Evolutionary conservation across 2,888 invertebrate species (phyloP).

Genomic region (Odontocerum albicorne): DNA sequence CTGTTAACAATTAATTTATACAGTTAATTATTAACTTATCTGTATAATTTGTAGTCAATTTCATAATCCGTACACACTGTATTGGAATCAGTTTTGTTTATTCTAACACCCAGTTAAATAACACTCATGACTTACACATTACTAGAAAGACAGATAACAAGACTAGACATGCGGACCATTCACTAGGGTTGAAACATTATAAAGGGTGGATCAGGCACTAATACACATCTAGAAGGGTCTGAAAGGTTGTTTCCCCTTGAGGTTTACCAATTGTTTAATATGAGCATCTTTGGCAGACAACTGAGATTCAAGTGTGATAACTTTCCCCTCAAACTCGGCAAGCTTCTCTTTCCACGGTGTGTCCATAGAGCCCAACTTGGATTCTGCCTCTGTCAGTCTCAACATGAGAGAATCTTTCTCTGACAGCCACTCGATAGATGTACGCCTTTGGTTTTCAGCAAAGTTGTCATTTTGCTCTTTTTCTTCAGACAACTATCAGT

Average conservation of each 20-base stretch:
- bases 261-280: conserved; percentile 62
- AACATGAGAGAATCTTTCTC: conserved; percentile 55
- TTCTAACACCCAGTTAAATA: too few species aligned
- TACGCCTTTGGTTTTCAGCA: conserved; percentile 47
- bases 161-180: too few species aligned
- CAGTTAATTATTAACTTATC: too few species aligned
- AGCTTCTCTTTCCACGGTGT: conserved; percentile 57
- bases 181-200: conserved; percentile 6
- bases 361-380: conserved; percentile 52
- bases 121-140: too few species aligned
- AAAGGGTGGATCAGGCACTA: conserved; percentile 5
- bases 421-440: conserved; percentile 50
- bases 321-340: conserved; percentile 61
- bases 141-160: too few species aligned
- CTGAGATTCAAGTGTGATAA: conserved; percentile 59
- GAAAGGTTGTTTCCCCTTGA: conserved; percentile 4
- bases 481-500: conserved; percentile 56
- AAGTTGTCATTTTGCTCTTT: conserved; percentile 51
- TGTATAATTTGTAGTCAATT: too few species aligned
- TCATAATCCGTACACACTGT: too few species aligned
- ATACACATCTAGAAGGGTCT: too few species aligned
- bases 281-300: conserved; percentile 61
- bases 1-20: too few species aligned
- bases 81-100: too few species aligned
- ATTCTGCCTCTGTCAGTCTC: conserved; percentile 52